A percentile compares a stretch with the other conserved stretches of the same genome.
Evolutionary conservation across 2,113 vertebrate genomes (phyloP).

Genomic region (Rhea pennata): DNA sequence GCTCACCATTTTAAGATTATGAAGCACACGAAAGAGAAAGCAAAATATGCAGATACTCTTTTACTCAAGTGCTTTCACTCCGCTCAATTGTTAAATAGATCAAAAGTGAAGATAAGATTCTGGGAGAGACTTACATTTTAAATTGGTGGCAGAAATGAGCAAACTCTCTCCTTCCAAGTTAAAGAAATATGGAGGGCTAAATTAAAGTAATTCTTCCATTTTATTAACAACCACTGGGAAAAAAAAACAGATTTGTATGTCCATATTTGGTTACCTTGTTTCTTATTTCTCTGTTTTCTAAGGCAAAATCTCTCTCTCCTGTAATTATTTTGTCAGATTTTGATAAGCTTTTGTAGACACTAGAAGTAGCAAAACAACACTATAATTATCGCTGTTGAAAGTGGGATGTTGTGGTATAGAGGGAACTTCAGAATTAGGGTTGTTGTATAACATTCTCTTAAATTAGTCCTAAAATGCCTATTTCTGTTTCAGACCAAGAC

Average conservation of each 20-base stretch:
- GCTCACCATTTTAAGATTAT: background rate
- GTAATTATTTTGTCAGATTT: background rate
- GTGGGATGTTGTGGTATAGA: background rate
- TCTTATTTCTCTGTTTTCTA: background rate
- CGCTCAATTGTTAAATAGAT: rapidly evolving
- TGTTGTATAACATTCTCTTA: background rate
- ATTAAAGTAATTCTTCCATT: background rate
- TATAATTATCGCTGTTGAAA: background rate
- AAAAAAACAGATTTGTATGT: background rate
- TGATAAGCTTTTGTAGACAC: background rate
- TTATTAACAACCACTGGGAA: background rate
- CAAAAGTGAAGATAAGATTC: background rate
- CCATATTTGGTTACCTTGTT: background rate
- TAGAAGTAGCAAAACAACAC: background rate
- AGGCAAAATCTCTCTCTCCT: background rate
- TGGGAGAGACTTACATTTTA: background rate
- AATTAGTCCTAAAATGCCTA: background rate
- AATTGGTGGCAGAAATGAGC: background rate
- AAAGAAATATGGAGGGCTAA: background rate
- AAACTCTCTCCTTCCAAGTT: background rate
- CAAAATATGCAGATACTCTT: background rate
- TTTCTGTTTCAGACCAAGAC: background rate
- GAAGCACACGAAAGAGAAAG: background rate
- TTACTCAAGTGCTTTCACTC: background rate
- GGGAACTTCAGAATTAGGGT: background rate